Evolutionary conservation across 2,113 vertebrate genomes (phyloP).

Genomic region (Syngnathoides biaculeatus): DNA sequence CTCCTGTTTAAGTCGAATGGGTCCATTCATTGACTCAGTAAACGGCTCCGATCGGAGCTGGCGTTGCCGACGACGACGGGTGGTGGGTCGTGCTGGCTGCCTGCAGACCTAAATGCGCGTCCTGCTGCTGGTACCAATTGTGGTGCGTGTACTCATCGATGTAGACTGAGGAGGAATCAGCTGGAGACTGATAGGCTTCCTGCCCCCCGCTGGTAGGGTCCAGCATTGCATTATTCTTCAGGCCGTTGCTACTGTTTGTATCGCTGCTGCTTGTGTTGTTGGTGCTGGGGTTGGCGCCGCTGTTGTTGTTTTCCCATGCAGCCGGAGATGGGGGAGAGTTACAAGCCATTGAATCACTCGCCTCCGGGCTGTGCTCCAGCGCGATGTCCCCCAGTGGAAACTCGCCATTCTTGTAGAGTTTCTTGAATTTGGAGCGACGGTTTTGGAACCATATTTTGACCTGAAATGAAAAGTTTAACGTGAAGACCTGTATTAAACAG

Average conservation of each 20-base stretch:
- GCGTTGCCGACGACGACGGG: slow-evolving; percentile 50
- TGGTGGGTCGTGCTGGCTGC: slow-evolving; percentile 75
- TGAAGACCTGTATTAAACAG: neutral
- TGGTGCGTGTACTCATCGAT: slow-evolving; percentile 78
- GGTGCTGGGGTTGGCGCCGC: slow-evolving; percentile 14
- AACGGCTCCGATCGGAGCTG: slow-evolving; percentile 78
- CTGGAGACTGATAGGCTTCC: slow-evolving; percentile 70
- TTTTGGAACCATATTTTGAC: slow-evolving; percentile 98
- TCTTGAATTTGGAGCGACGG: slow-evolving; percentile 95
- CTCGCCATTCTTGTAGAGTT: slow-evolving; percentile 91
- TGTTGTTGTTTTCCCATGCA: slow-evolving; percentile 80
- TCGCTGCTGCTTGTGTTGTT: slow-evolving; percentile 9
- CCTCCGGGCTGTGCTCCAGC: slow-evolving; percentile 88
- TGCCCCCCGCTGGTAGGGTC: slow-evolving; percentile 73
- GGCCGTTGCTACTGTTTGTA: slow-evolving; percentile 1
- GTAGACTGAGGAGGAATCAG: slow-evolving; percentile 77
- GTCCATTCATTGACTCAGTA: slow-evolving; percentile 67
- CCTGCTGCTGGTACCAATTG: slow-evolving; percentile 87
- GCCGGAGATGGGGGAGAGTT: slow-evolving; percentile 85
- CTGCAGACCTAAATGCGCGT: slow-evolving; percentile 73
- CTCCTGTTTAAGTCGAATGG: neutral
- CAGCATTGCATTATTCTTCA: slow-evolving; percentile 56
- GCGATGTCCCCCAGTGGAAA: slow-evolving; percentile 81
- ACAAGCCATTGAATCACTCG: slow-evolving; percentile 93
- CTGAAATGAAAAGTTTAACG: slow-evolving; percentile 52